These are phyloP conservation scores for Diarsia mendica DNA, from an alignment of 2,888 invertebrate genomes.

Conservation along the genomic window DNA sequence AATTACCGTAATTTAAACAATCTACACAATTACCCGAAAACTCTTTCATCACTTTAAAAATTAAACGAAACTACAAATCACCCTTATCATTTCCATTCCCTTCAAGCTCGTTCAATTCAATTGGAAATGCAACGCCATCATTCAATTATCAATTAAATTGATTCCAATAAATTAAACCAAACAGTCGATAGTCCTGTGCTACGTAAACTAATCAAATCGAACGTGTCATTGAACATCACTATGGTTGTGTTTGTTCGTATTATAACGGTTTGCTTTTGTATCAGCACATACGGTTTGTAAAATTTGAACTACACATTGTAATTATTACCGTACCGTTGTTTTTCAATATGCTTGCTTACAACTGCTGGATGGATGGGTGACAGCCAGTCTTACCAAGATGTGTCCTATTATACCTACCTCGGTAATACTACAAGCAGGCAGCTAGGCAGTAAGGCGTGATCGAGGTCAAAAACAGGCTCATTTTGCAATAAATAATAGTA, in stretches of 20 bases:
- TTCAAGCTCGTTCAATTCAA: constrained; percentile 49
- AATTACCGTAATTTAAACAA: constrained; percentile 28
- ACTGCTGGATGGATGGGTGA: background rate
- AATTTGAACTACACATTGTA: background rate
- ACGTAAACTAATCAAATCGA: constrained; percentile 63
- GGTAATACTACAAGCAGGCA: too few relatives aligned
- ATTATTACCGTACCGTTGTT: background rate
- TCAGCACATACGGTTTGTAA: background rate
- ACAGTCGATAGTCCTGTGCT: constrained; percentile 54
- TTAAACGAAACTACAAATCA: constrained; percentile 41
- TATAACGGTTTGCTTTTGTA: constrained; percentile 30
- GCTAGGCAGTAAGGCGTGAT: too few relatives aligned
- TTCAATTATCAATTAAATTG: constrained; percentile 63
- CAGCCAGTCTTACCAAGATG: too few relatives aligned
- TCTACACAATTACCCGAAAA: constrained; percentile 37
- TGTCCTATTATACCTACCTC: too few relatives aligned
- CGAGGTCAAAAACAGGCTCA: too few relatives aligned
- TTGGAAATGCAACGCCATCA: constrained; percentile 55
- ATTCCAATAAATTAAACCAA: constrained; percentile 62
- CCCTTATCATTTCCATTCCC: constrained; percentile 46
- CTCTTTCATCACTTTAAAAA: constrained; percentile 44
- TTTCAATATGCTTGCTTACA: background rate
- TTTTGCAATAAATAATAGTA: too few relatives aligned
- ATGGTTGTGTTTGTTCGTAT: constrained; percentile 46
- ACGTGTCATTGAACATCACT: constrained; percentile 58